Percentiles rank a stretch among this genome's conserved stretches.
Conservation (phyloP, 2,888 invertebrate genomes). For the Eristalinus aeneus region DNA sequence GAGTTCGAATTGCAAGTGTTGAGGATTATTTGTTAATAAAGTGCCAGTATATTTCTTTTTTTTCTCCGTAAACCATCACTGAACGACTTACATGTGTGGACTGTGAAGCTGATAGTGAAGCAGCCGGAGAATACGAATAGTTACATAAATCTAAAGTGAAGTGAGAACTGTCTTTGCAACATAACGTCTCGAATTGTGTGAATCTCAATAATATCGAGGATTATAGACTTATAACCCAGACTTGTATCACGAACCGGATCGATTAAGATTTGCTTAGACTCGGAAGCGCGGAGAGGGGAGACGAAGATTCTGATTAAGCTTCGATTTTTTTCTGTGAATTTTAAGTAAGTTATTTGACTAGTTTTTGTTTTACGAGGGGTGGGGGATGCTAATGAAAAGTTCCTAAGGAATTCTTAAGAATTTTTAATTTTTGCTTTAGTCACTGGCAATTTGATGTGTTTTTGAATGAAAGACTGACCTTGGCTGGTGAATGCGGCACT, state of each 20-base stretch:
- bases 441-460: background rate
- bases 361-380: background rate
- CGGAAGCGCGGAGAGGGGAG: background rate
- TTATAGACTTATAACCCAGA: background rate
- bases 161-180: conserved; percentile 3
- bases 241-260: conserved; percentile 38
- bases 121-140: background rate
- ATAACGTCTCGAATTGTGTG: conserved; percentile 4
- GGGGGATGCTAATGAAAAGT: background rate
- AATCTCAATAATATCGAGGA: background rate
- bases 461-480: background rate
- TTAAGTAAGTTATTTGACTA: conserved; percentile 31
- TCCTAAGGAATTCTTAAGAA: background rate
- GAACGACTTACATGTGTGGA: background rate
- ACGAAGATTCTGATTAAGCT: background rate
- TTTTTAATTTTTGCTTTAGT: background rate
- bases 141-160: background rate
- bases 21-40: conserved; percentile 3
- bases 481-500: background rate
- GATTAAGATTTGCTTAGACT: background rate
- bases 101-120: background rate
- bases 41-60: background rate
- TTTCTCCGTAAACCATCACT: background rate
- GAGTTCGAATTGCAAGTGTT: background rate
- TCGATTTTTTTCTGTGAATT: conserved; percentile 16